A percentile compares a stretch with the other conserved stretches of the same genome.
Evolutionary conservation across 1,140 invertebrate species (phyloP).

Genomic region (Polypedilum vanderplanki): DNA sequence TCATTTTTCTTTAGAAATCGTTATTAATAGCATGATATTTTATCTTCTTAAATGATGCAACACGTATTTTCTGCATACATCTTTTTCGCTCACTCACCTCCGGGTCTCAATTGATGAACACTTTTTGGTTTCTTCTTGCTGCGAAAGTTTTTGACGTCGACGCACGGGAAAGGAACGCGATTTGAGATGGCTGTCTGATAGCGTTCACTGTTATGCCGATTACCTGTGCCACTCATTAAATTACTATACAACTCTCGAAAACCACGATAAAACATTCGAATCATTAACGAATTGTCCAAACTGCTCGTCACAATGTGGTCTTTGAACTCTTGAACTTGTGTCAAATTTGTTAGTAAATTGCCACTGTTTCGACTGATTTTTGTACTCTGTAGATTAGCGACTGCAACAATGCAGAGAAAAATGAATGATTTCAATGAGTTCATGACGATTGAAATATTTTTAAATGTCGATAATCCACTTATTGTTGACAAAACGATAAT

Average conservation of each 20-base stretch:
- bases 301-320: constrained; percentile 31
- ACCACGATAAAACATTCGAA: constrained; percentile 30
- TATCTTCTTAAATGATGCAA: too few relatives aligned
- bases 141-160: not conserved
- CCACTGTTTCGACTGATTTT: constrained; percentile 30
- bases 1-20: too few relatives aligned
- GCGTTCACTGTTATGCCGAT: constrained; percentile 28
- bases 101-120: constrained; percentile 31
- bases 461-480: too few relatives aligned
- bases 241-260: constrained; percentile 30
- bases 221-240: constrained; percentile 29
- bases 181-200: constrained; percentile 29
- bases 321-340: constrained; percentile 28
- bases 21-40: too few relatives aligned
- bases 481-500: too few relatives aligned
- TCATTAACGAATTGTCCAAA: constrained; percentile 30
- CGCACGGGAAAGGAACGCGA: constrained; percentile 28
- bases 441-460: too few relatives aligned
- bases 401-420: too few relatives aligned
- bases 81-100: not conserved
- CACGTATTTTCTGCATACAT: not conserved
- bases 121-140: constrained; percentile 30
- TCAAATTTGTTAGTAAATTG: constrained; percentile 30
- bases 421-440: too few relatives aligned
- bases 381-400: not conserved